These are phyloP conservation scores for Elephantulus edwardii DNA, from an alignment of 2,113 vertebrate species.

Conservation along the genomic window DNA sequence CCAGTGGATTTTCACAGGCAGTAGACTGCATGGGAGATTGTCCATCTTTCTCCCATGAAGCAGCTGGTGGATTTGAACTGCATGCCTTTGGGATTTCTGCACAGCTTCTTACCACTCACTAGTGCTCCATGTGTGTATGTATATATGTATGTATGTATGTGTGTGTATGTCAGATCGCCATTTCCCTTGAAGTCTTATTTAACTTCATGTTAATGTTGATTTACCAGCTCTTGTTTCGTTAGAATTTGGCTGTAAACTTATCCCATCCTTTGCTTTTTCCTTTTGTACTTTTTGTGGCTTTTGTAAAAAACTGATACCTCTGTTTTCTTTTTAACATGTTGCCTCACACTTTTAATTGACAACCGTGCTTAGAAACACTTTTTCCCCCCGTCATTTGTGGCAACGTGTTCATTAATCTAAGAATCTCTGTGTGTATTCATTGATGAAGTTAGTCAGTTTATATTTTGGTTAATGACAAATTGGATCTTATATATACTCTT, in stretches of 20 bases:
- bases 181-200: slow-evolving; percentile 9
- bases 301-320: slow-evolving; percentile 3
- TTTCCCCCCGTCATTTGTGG: too few species aligned
- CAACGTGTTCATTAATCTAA: not conserved
- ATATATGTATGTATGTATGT: too few species aligned
- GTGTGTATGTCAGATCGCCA: not conserved
- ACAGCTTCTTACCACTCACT: too few species aligned
- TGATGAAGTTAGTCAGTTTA: not conserved
- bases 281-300: slow-evolving; percentile 18
- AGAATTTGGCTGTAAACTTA: not conserved
- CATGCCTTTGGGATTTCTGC: too few species aligned
- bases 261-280: not conserved
- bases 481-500: not conserved
- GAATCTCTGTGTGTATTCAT: not conserved
- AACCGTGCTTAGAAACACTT: too few species aligned
- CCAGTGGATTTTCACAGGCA: too few species aligned
- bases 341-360: too few species aligned
- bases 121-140: too few species aligned
- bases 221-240: slow-evolving; percentile 18
- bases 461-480: slow-evolving; percentile 13
- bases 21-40: too few species aligned
- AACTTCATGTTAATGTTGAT: not conserved
- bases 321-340: slow-evolving; percentile 41
- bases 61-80: too few species aligned
- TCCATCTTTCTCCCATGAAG: too few species aligned